These are phyloP conservation scores for Lithosia quadra DNA, from an alignment of 2,888 invertebrate genomes.

Conservation along the genomic window DNA sequence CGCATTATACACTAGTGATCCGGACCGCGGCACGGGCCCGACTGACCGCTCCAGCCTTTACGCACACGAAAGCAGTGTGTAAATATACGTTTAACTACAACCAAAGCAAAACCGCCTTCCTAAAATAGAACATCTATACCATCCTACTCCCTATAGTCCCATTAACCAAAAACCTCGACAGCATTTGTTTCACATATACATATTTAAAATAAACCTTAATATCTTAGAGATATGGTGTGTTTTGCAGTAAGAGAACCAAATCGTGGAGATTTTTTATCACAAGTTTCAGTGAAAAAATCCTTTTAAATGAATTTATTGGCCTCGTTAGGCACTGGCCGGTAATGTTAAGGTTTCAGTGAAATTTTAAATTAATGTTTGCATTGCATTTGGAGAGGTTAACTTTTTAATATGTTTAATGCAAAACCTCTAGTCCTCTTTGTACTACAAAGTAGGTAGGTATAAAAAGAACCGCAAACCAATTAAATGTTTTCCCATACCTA, in stretches of 20 bases:
- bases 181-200: background rate
- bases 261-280: background rate
- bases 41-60: too few relatives aligned
- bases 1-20: too few relatives aligned
- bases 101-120: too few relatives aligned
- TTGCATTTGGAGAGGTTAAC: constrained; percentile 5
- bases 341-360: constrained; percentile 9
- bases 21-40: too few relatives aligned
- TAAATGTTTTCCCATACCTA: background rate
- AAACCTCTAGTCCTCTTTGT: background rate
- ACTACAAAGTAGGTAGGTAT: background rate
- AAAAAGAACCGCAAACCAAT: background rate
- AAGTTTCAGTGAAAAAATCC: constrained; percentile 16
- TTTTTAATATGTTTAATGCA: constrained; percentile 6
- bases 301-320: constrained; percentile 15
- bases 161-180: constrained; percentile 27
- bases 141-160: constrained; percentile 30
- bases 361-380: constrained; percentile 12
- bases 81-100: too few relatives aligned
- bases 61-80: too few relatives aligned
- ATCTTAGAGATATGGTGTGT: background rate
- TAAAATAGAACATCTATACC: too few relatives aligned
- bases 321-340: constrained; percentile 15
- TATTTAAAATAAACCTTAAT: constrained; percentile 4
- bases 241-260: constrained; percentile 1